Evolutionary conservation across 2,797 vertebrate genomes (phyloP).

Genomic region (Lutjanus argentimaculatus): DNA sequence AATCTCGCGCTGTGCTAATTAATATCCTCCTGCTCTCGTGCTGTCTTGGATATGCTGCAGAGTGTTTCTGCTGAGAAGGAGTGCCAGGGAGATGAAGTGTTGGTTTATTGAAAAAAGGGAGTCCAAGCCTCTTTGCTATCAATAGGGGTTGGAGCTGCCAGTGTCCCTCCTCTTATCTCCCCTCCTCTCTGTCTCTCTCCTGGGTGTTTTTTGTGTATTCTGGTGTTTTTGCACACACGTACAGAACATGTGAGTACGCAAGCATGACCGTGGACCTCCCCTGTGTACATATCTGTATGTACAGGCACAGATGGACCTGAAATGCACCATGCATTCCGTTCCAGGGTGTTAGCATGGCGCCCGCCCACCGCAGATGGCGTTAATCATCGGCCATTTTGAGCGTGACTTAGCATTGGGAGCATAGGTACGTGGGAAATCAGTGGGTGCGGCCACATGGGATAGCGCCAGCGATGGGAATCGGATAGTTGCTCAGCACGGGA

Average conservation of each 20-base stretch:
- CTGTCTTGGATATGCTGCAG: conserved; percentile 61
- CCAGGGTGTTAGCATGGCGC: conserved; percentile 52
- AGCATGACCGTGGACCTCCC: conserved; percentile 9
- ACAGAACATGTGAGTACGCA: conserved; percentile 7
- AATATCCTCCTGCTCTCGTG: conserved; percentile 64
- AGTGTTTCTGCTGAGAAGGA: conserved; percentile 47
- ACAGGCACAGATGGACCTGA: conserved; percentile 63
- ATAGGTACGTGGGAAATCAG: conserved; percentile 43
- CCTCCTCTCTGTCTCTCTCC: background rate
- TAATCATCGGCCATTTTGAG: conserved; percentile 66
- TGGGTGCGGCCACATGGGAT: conserved; percentile 12
- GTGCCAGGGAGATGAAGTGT: conserved; percentile 61
- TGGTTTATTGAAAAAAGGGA: conserved; percentile 58
- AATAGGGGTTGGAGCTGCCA: conserved; percentile 15
- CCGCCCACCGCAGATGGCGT: conserved; percentile 69
- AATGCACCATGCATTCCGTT: conserved; percentile 56
- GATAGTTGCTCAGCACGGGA: conserved; percentile 5
- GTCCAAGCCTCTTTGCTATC: conserved; percentile 38
- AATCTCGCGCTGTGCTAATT: conserved; percentile 64
- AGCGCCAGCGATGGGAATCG: background rate
- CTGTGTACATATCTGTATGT: conserved; percentile 45
- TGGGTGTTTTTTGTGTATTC: conserved; percentile 21
- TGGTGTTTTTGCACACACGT: conserved; percentile 6
- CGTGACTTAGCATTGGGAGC: conserved; percentile 28
- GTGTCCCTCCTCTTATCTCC: conserved; percentile 28